Percentiles rank a stretch among this genome's conserved stretches.
Conservation (phyloP, 1,140 invertebrate genomes). For the Macrobrachium rosenbergii region DNA sequence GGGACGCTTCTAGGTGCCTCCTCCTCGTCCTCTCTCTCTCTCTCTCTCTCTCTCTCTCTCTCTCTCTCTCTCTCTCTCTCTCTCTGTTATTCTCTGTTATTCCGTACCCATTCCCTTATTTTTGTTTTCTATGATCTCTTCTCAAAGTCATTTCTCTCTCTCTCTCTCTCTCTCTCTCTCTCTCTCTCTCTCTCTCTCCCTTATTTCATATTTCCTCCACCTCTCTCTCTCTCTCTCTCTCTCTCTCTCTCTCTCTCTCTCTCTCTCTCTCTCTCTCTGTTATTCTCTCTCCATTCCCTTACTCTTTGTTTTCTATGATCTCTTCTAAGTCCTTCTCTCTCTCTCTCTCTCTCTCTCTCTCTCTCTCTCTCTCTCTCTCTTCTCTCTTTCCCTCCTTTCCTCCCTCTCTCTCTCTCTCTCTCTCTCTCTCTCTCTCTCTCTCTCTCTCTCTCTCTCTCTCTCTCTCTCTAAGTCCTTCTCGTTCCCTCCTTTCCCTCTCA, state of each 20-base stretch:
- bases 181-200: background rate
- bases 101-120: too few relatives aligned
- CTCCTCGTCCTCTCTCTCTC: background rate
- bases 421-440: background rate
- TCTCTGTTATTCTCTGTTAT: too few relatives aligned
- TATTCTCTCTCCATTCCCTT: background rate
- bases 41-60: background rate
- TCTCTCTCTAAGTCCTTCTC: background rate
- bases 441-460: conserved; percentile 19
- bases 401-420: conserved; percentile 14
- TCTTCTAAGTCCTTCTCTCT: background rate
- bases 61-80: too few relatives aligned
- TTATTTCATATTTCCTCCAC: background rate
- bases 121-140: too few relatives aligned
- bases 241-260: too few relatives aligned
- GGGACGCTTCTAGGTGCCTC: background rate
- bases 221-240: background rate
- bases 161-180: background rate
- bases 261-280: background rate
- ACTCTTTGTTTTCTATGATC: background rate
- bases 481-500: too few relatives aligned
- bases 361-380: background rate
- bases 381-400: too few relatives aligned
- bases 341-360: conserved; percentile 6
- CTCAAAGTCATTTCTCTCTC: too few relatives aligned